Percentiles rank a stretch among this genome's conserved stretches.
Conservation (phyloP, 1,140 invertebrate species). For the Drosophila sproati region DNA sequence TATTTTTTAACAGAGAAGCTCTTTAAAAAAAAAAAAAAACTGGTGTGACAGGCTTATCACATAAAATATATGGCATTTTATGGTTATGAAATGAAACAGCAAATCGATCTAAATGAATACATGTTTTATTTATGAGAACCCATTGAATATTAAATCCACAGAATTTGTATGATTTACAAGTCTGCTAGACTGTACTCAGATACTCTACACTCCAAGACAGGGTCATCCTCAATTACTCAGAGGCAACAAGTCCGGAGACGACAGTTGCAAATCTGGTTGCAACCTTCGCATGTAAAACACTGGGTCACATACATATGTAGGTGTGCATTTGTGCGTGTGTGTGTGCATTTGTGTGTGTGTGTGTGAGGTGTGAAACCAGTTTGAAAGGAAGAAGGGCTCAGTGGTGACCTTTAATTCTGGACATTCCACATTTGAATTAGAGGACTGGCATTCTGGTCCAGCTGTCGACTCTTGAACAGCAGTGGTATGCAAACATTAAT, state of each 20-base stretch:
- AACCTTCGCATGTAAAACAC: constrained; percentile 30
- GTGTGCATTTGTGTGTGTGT: not conserved
- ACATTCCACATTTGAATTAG: constrained; percentile 36
- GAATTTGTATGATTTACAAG: constrained; percentile 33
- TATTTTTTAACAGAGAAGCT: constrained; percentile 54
- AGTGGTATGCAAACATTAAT: not conserved
- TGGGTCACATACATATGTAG: constrained; percentile 20
- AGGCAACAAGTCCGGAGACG: constrained; percentile 18
- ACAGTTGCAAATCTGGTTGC: not conserved
- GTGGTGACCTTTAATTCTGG: constrained; percentile 8
- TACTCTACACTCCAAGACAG: constrained; percentile 7
- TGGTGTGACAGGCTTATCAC: constrained; percentile 8
- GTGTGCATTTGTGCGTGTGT: not conserved
- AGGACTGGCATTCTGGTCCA: constrained; percentile 1
- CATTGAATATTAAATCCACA: constrained; percentile 3
- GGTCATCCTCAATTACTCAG: constrained; percentile 35
- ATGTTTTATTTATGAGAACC: constrained; percentile 69
- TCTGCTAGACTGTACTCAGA: constrained; percentile 13
- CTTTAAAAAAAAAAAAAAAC: constrained; percentile 16
- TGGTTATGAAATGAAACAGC: constrained; percentile 38
- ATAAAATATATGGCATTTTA: constrained; percentile 30
- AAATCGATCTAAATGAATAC: constrained; percentile 25
- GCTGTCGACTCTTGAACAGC: not conserved
- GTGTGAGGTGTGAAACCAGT: constrained; percentile 30
- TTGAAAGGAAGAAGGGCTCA: constrained; percentile 36